Conservation (phyloP, 2,888 invertebrate species). For the Amphipoea lucens region DNA sequence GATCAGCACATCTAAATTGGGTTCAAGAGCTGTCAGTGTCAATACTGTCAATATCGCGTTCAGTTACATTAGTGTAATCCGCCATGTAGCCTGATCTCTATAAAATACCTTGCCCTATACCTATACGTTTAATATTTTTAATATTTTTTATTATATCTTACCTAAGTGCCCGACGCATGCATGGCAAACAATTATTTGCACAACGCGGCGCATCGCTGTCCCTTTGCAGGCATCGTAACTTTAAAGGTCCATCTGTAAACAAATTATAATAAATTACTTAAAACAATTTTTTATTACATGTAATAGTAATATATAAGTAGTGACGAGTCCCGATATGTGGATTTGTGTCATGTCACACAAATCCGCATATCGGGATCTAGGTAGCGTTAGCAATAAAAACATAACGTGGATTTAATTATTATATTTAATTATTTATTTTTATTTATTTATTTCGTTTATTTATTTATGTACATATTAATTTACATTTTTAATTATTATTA, state of each 20-base stretch:
- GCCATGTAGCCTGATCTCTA: background rate
- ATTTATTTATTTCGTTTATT: no score
- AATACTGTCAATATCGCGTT: background rate
- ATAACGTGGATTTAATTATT: no score
- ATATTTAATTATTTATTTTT: no score
- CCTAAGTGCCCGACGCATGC: conserved; percentile 15
- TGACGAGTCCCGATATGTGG: no score
- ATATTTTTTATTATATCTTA: background rate
- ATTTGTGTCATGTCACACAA: no score
- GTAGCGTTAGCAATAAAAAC: no score
- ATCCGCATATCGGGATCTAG: no score
- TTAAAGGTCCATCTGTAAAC: background rate
- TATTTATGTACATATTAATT: no score
- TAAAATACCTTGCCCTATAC: background rate
- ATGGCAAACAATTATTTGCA: background rate
- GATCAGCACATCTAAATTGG: background rate
- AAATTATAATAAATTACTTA: background rate
- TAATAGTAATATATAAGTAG: no score
- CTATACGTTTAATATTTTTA: background rate
- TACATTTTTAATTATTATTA: no score
- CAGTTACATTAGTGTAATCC: background rate
- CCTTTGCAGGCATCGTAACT: background rate
- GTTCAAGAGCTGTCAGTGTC: background rate
- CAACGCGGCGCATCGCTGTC: background rate
- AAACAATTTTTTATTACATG: background rate